Evolutionary conservation across 2,888 invertebrate species (phyloP).

Genomic region (Metopia argyrocephala): DNA sequence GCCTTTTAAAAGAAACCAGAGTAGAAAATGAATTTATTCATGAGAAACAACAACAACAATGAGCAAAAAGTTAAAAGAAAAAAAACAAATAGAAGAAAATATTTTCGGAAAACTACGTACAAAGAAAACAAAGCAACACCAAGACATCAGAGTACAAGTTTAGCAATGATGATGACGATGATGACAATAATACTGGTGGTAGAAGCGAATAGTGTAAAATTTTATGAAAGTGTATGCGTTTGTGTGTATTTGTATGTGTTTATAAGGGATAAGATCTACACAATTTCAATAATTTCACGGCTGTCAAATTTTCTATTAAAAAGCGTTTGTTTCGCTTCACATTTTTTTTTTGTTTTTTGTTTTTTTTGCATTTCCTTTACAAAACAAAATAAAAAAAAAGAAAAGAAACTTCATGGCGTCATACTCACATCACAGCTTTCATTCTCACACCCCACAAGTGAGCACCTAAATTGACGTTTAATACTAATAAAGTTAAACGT

Average conservation of each 20-base stretch:
- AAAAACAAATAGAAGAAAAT: too few relatives aligned
- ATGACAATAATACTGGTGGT: neutral
- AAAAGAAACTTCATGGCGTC: constrained; percentile 55
- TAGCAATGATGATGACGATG: neutral
- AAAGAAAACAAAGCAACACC: constrained; percentile 23
- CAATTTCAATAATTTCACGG: constrained; percentile 69
- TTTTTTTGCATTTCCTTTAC: neutral
- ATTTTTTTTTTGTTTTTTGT: constrained; percentile 40
- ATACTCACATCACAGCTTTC: constrained; percentile 19
- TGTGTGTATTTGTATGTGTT: constrained; percentile 13
- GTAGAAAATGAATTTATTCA: constrained; percentile 56
- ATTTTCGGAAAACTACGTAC: constrained; percentile 28
- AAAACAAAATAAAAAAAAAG: neutral
- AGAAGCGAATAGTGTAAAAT: neutral
- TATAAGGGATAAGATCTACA: constrained; percentile 18
- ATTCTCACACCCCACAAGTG: constrained; percentile 18
- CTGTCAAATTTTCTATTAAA: constrained; percentile 70
- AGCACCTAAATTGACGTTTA: constrained; percentile 49
- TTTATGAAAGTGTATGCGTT: neutral
- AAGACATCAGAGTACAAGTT: neutral
- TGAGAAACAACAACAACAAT: constrained; percentile 49
- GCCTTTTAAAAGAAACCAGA: neutral
- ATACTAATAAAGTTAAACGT: constrained; percentile 55
- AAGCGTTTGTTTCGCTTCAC: constrained; percentile 67
- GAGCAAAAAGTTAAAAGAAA: constrained; percentile 8